Conservation (phyloP, 1,140 invertebrate genomes). For the Temnothorax nylanderi region DNA sequence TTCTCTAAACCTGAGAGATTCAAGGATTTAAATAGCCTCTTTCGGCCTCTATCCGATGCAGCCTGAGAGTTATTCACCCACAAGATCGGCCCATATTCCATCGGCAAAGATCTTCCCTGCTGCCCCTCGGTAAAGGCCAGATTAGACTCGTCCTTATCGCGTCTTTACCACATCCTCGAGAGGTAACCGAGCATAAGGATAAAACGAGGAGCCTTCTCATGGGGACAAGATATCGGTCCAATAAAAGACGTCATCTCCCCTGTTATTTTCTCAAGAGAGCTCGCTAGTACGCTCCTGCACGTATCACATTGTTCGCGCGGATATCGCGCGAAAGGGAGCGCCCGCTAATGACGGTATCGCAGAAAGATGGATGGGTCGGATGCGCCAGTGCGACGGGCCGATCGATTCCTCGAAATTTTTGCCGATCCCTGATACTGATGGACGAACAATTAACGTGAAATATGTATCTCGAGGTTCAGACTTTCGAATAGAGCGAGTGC, state of each 20-base stretch:
- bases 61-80: not conserved
- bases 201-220: slow-evolving; percentile 39
- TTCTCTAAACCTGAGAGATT: not conserved
- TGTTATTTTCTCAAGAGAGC: slow-evolving; percentile 47
- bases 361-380: slow-evolving; percentile 34
- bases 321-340: slow-evolving; percentile 19
- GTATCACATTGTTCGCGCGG: slow-evolving; percentile 8
- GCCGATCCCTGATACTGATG: slow-evolving; percentile 1
- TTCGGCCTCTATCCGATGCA: not conserved
- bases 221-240: slow-evolving; percentile 20
- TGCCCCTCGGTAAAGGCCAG: not conserved
- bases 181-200: slow-evolving; percentile 42
- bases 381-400: not conserved
- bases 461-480: slow-evolving; percentile 4
- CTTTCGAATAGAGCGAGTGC: not conserved
- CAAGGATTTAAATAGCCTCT: slow-evolving; percentile 1
- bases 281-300: not conserved
- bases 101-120: not conserved
- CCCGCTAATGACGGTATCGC: slow-evolving; percentile 47
- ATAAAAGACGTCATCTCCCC: slow-evolving; percentile 38
- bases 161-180: not conserved
- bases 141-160: slow-evolving; percentile 57
- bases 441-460: slow-evolving; percentile 19
- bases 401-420: slow-evolving; percentile 32
- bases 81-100: not conserved